A percentile compares a stretch with the other conserved stretches of the same genome.
phyloP scores from a whole-genome alignment of 2,888 invertebrate genomes.

The Metacarcinus magister region DNA sequence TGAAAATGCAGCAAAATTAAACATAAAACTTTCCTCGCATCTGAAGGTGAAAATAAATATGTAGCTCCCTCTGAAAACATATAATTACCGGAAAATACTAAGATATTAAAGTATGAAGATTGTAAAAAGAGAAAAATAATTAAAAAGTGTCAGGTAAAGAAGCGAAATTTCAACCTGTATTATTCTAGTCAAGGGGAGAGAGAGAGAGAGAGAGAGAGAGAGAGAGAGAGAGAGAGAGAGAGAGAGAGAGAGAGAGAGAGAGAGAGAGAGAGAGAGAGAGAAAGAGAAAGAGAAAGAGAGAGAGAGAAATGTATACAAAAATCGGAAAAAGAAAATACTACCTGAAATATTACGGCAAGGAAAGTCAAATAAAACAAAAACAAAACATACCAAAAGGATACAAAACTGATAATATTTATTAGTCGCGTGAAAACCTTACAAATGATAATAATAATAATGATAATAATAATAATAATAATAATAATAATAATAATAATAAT shows the following conservation, averaged over 20 bases:
- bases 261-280: too few species aligned
- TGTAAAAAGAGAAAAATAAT: background rate
- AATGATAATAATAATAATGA: background rate
- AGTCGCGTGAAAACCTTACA: background rate
- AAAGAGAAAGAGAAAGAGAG: too few species aligned
- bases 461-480: background rate
- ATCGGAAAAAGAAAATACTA: background rate
- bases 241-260: too few species aligned
- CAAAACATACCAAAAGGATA: background rate
- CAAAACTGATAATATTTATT: too few species aligned
- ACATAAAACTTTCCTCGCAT: background rate
- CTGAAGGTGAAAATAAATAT: background rate
- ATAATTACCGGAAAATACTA: background rate
- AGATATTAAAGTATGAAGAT: background rate
- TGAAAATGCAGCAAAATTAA: background rate
- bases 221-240: too few species aligned
- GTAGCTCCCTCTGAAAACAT: background rate
- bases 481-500: background rate
- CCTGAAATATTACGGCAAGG: background rate
- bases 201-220: too few species aligned
- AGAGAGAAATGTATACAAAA: background rate
- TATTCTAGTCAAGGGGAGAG: too few species aligned
- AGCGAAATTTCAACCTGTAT: too few species aligned
- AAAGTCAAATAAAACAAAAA: background rate
- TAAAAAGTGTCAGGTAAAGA: too few species aligned